Percentiles rank a stretch among this genome's conserved stretches.
Evolutionary conservation across 2,797 vertebrate genomes (phyloP).

Genomic region (Leptodactylus fallax): DNA sequence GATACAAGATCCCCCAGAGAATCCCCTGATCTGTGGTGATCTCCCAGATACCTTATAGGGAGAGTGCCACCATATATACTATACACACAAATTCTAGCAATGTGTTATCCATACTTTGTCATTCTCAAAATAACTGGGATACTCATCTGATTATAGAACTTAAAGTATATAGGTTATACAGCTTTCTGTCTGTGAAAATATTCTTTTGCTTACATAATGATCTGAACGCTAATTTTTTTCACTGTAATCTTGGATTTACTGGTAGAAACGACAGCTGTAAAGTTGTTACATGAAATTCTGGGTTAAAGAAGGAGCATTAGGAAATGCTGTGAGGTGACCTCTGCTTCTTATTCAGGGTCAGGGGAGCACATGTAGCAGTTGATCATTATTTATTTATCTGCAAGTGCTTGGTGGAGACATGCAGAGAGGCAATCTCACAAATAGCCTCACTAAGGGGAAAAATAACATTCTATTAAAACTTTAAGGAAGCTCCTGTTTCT

Average conservation of each 20-base stretch:
- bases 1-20: no score
- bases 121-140: no score
- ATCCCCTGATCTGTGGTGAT: no score
- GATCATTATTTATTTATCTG: slow-evolving; percentile 57
- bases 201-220: not conserved
- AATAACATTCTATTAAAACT: slow-evolving; percentile 50
- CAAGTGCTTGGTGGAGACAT: slow-evolving; percentile 41
- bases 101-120: no score
- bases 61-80: no score
- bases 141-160: no score
- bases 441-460: slow-evolving; percentile 11
- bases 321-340: slow-evolving; percentile 38
- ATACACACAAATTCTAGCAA: no score
- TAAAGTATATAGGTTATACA: no score
- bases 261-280: not conserved
- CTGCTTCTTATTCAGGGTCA: slow-evolving; percentile 46
- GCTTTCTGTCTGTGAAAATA: not conserved
- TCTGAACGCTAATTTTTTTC: not conserved
- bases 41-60: no score
- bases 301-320: slow-evolving; percentile 24
- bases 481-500: slow-evolving; percentile 6
- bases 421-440: slow-evolving; percentile 39
- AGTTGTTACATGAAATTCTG: slow-evolving; percentile 30
- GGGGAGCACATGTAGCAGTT: slow-evolving; percentile 14
- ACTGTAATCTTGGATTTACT: not conserved